phyloP scores from a whole-genome alignment of 2,888 invertebrate species.

The Ophion costatus region DNA sequence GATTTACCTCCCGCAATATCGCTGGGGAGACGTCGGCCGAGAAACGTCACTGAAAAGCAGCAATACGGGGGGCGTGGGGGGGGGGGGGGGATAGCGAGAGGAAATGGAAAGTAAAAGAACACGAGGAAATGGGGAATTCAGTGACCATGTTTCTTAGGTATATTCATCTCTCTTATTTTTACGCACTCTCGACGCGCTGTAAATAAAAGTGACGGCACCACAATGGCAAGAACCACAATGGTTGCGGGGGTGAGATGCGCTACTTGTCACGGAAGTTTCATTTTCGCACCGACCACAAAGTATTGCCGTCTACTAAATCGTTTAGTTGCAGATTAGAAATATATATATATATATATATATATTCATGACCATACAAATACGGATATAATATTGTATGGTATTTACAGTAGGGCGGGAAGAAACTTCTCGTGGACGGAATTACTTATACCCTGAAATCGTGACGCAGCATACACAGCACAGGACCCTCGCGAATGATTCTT shows the following conservation, averaged over 20 bases:
- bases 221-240: neutral
- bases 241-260: constrained; percentile 2
- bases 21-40: constrained; percentile 6
- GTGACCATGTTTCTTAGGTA: neutral
- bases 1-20: constrained; percentile 61
- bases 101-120: neutral
- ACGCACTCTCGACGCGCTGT: neutral
- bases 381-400: constrained; percentile 8
- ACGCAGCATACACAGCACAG: constrained; percentile 8
- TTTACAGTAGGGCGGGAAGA: constrained; percentile 35
- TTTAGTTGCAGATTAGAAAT: constrained; percentile 63
- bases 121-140: neutral
- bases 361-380: neutral
- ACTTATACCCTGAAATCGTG: constrained; percentile 28
- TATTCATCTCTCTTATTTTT: constrained; percentile 34
- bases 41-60: neutral
- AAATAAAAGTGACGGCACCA: constrained; percentile 12
- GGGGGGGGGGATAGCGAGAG: neutral
- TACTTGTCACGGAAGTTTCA: constrained; percentile 58
- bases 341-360: neutral
- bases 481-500: neutral
- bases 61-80: neutral
- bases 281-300: constrained; percentile 61
- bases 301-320: constrained; percentile 72
- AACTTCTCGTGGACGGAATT: constrained; percentile 47